phyloP scores from a whole-genome alignment of 2,113 vertebrate genomes.

The Uria aalge region DNA sequence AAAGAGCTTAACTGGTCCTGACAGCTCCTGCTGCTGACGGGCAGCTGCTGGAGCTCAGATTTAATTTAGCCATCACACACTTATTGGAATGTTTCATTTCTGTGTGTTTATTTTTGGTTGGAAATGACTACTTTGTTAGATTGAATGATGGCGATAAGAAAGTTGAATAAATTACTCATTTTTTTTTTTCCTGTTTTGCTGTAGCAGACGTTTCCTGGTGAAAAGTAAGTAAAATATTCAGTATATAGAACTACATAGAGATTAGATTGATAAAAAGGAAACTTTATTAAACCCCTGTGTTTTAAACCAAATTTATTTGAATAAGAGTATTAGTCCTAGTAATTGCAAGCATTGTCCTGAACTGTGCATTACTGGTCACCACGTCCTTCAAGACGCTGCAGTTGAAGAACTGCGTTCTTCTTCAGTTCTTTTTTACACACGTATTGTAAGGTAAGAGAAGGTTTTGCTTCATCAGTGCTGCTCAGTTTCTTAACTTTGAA shows the following conservation, averaged over 20 bases:
- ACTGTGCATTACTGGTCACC: neutral
- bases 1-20: neutral
- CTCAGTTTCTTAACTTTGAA: neutral
- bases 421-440: neutral
- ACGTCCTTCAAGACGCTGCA: neutral
- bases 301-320: neutral
- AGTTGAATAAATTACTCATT: neutral
- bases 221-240: neutral
- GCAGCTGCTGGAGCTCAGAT: neutral
- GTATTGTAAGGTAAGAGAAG: neutral
- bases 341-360: neutral
- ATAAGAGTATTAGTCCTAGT: neutral
- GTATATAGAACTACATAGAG: neutral
- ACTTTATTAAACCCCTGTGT: neutral
- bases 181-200: neutral
- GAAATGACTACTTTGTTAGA: neutral
- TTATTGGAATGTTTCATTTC: neutral
- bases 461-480: neutral
- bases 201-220: neutral
- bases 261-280: neutral
- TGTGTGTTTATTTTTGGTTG: neutral
- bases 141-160: neutral
- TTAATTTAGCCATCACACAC: neutral
- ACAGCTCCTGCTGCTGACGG: neutral
- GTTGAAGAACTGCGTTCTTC: neutral